Base-by-base conservation (phyloP, 1,140 invertebrate species). In the Drosophila simulans region DNA sequence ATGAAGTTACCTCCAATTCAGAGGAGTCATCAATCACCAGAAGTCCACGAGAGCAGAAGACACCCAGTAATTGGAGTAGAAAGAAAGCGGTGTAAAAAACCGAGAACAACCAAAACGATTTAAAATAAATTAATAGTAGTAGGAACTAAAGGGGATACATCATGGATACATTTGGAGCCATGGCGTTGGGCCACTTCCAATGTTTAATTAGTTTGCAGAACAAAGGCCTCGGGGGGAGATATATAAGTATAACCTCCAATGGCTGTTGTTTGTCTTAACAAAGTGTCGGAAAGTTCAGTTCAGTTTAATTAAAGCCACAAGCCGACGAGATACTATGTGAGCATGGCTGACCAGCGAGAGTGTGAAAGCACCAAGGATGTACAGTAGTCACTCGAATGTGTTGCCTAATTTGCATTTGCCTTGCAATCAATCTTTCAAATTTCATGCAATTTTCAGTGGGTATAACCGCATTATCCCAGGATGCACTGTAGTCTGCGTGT, bases 171-270 rank as follows among this genome's bases (percentile, higher is more conserved):
- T 31, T 31, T 31, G 31, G 31, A 31, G 31, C 31, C 31, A 10
- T 31, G 8, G 48, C 12, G 22, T 5, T 34, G 22, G 48, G 25
- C 42, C 65, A 46, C 55, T 77, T 74, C 40, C 68, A 64, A 82
- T 86, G 74, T 86, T 85, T 85, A 86, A 86, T 85, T 86, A 85
- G 81, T 85, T 85, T 81, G 63, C 77, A 52, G 78, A 81, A 86
- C 81, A 85, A 86, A 73, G 60, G 82, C 70, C 70, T 20, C 45
- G 51, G 25, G 54, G 10, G 11, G 17, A 15, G n/a, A 49, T 51
- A 25, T 48, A 31, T 34, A 49, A 20, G 31, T 31, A 31, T 8
- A 31, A 31, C 7, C 27, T 65, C 25, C 40, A 27, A 27, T 57
- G 64, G 31, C 42, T 79, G 48, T 59, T 83, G 60, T 64, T 64